Evolutionary conservation across 2,888 invertebrate species (phyloP), one percentile per base, ranked within the genome.

Genomic region (Drosophila meridionalis): DNA sequence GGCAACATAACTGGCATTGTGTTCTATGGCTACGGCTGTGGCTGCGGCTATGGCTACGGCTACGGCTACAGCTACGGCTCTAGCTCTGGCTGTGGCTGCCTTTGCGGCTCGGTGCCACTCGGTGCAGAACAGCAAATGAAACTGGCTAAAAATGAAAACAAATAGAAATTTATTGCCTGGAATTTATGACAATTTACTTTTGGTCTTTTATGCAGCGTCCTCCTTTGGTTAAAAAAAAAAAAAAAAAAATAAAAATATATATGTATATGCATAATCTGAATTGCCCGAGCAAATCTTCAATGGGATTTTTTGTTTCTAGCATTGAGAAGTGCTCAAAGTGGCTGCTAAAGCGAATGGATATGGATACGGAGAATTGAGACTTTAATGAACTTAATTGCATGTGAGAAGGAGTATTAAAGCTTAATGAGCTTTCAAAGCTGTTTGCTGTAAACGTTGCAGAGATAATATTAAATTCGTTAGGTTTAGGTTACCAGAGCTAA

Each of bases 151-250:
- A 80, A 80, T 64, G 62, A 75, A 85, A 91, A 90, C 87, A 91
- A 91, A 91, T 91, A 87, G 73, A 90, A 92, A 92, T 92, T 91
- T 92, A 92, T 91, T 90, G 86, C 86, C 80, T 73, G 89, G 91
- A 91, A 90, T 91, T 91, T 92, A 92, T 91, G 91, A 91, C 90
- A 85, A 81, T 84, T 80, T 74, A 75, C 70, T 78, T 73, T 59
- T 73, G 63, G 65, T 56, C 63, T 56, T 76, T 72, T 61, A 47
- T 72, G 59, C 32, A 40, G 47, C 40, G 60, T 62, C 61, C 34
- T 50, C 11, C 45, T 55, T 47, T 58, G 38, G 9, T 30, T 34
- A 14, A 56, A 56, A n/a, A 9, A 40, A 40, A 14, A 7, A 14
- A n/a, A 38, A 28, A n/a, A n/a, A n/a, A 30, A n/a, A 40, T n/a